These are phyloP conservation scores for Tamandua tetradactyla DNA, from an alignment of 2,797 vertebrate genomes.

Conservation along the genomic window DNA sequence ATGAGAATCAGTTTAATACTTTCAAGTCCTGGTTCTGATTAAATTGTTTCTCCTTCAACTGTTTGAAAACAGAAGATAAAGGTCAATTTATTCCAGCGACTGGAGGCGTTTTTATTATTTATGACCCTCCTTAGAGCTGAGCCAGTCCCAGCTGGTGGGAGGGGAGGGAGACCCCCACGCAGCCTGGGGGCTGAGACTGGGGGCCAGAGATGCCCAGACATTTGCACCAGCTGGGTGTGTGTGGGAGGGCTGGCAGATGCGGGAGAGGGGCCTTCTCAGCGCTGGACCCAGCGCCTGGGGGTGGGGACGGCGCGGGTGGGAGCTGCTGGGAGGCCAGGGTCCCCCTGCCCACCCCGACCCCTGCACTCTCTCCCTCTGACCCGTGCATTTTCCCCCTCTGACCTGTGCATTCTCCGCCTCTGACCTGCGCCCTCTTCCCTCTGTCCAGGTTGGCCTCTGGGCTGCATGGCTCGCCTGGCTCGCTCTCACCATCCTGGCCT, in stretches of 20 bases:
- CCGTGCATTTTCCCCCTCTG: no score
- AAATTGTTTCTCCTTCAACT: neutral
- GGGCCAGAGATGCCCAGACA: neutral
- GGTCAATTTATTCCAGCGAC: neutral
- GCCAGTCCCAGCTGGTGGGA: accelerated
- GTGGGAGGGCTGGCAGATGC: neutral
- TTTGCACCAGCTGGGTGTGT: no score
- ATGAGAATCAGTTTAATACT: accelerated
- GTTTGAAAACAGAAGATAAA: neutral
- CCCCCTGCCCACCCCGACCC: no score
- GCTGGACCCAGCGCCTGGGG: no score
- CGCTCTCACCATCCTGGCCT: constrained; percentile 93
- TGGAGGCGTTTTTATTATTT: neutral
- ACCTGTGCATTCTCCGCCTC: neutral
- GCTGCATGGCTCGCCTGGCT: constrained; percentile 97
- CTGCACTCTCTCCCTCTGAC: no score
- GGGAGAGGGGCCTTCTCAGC: no score
- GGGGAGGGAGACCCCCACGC: neutral
- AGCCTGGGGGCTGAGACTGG: no score
- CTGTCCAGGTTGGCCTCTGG: constrained; percentile 95
- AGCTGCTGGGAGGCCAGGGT: no score
- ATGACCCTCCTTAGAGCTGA: neutral
- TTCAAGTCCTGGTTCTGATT: neutral
- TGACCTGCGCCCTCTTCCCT: constrained; percentile 56
- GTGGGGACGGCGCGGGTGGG: no score